Evolutionary conservation across 2,113 vertebrate species (phyloP), one percentile per base, ranked within the genome.

Genomic region (Rhinolophus ferrumequinum): DNA sequence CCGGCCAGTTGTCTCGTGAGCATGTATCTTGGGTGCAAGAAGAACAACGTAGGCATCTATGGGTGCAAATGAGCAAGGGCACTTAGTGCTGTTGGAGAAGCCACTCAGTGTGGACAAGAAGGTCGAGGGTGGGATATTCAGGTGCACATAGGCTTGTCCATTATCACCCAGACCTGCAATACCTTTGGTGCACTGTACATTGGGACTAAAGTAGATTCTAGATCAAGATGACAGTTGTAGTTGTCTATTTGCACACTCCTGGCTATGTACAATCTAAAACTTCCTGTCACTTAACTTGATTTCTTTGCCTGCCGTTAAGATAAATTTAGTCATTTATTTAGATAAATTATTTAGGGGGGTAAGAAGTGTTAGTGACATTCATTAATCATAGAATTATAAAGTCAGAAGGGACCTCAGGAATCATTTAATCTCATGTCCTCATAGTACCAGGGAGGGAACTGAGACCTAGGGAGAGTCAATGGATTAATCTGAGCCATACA

Each of bases 241-340:
- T n/a, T 93, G 30, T 90, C 21, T 62, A 22, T 44, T 76, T 52
- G 30, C 8, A 88, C 26, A 76, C 18, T 72, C 4, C 44, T 77
- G 44, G 33, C 21, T 92, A 30, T 70, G 7, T 47, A 52, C 44
- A 52, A 4, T 24, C 15, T 67, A 76, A 66, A 90, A 60, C 44
- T 38, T 96, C 18, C 16, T 60, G 35, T 70, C 15, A 56, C 22
- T 70, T 90, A 50, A 82, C 86, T 93, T 95, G 41, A 87, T 72
- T 82, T 66, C 44, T 70, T 12, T 91, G 9, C n/a, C 47, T 88
- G 38, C 8, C 60, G 47, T n/a, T 91, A 83, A 94, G n/a, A 50
- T 52, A 92, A 69, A 92, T 79, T 79, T 28, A 94, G 62, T 88
- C 64, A 60, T 88, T 83, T 94, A 79, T 41, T 83, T 22, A 77